Conservation (phyloP, 2,888 invertebrate genomes). For the Pasiphila rectangulata region DNA sequence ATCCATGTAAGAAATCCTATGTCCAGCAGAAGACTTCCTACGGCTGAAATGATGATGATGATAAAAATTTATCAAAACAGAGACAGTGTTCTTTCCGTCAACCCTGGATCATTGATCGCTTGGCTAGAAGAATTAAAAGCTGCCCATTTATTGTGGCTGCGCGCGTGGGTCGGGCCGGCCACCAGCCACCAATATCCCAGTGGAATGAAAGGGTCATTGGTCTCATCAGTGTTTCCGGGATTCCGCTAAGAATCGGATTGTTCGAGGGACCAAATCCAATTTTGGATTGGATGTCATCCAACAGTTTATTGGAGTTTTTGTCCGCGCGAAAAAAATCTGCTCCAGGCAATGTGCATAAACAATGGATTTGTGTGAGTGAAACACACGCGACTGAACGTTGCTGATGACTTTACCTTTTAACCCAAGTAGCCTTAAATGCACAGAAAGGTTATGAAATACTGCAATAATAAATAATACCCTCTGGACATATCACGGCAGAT, state of each 20-base stretch:
- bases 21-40: no score
- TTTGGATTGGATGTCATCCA: constrained; percentile 23
- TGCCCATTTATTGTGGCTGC: constrained; percentile 30
- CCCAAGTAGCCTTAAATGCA: no score
- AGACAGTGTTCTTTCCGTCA: constrained; percentile 13
- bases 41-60: no score
- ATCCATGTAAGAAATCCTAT: no score
- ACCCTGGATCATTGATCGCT: constrained; percentile 30
- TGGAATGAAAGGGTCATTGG: constrained; percentile 40
- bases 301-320: constrained; percentile 18
- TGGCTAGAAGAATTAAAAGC: constrained; percentile 44
- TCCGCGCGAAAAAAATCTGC: constrained; percentile 9
- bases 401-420: no score
- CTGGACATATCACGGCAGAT: no score
- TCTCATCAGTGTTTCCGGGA: constrained; percentile 31
- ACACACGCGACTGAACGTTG: not conserved
- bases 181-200: constrained; percentile 15
- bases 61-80: constrained; percentile 4
- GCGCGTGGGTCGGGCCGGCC: constrained; percentile 1
- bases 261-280: constrained; percentile 20
- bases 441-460: no score
- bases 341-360: constrained; percentile 5
- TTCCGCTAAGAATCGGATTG: constrained; percentile 17
- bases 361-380: constrained; percentile 2
- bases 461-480: no score